phyloP scores from a whole-genome alignment of 2,888 invertebrate genomes.

The Cordilura impudica region DNA sequence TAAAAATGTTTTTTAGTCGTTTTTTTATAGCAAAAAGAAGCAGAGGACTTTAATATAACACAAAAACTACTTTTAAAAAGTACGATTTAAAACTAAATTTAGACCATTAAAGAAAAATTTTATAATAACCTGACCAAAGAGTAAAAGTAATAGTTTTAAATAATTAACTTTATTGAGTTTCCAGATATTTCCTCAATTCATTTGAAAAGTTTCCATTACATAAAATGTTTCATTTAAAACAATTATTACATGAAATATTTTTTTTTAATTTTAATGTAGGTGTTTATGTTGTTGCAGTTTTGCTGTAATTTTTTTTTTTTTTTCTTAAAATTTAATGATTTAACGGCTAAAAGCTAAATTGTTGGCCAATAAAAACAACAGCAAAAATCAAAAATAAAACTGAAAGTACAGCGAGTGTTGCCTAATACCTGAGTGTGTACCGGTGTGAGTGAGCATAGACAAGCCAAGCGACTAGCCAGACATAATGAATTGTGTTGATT shows the following conservation, averaged over 20 bases:
- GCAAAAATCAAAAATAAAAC: neutral
- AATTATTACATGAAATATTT: neutral
- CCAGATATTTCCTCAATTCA: neutral
- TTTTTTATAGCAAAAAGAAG: too few species aligned
- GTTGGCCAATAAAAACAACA: neutral
- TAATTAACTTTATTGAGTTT: neutral
- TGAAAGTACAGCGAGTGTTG: conserved; percentile 19
- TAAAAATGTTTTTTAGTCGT: conserved; percentile 24
- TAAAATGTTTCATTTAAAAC: neutral
- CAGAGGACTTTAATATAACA: too few species aligned
- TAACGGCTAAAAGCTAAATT: neutral
- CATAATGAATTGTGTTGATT: conserved; percentile 18
- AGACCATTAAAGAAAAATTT: too few species aligned
- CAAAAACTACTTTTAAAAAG: too few species aligned
- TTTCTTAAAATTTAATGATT: neutral
- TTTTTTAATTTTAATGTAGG: neutral
- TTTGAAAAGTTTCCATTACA: neutral
- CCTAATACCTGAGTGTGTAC: neutral
- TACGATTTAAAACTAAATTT: too few species aligned
- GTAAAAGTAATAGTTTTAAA: too few species aligned
- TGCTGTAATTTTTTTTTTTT: neutral
- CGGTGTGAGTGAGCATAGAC: too few species aligned
- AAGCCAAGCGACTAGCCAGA: neutral
- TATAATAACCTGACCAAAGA: too few species aligned
- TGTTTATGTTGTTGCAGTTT: neutral